Base-by-base conservation (phyloP, 2,888 invertebrate species). In the Gandaritis pyraliata region DNA sequence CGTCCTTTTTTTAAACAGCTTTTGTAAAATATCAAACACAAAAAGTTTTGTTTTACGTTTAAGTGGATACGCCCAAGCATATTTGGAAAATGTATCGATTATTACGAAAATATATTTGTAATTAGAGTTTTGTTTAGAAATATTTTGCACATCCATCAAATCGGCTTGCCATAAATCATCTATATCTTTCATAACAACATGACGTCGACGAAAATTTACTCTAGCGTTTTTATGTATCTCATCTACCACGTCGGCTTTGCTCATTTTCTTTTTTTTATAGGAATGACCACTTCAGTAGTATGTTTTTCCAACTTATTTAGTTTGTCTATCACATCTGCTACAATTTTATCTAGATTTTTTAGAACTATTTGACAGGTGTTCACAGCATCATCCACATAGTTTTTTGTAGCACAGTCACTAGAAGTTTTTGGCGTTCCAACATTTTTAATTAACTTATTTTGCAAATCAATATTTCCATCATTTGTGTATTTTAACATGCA, bases 11-110 rank as follows among this genome's bases (percentile, higher is more conserved):
- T 23, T 23, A 23, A 23, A 23, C 23, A 23, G 1, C 1, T 23
- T 23, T 23, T 23, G 23, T 23, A 23, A 23, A 23, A 23, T 23
- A 18, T 5, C 6, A 29, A 11, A 30, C 1, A 57, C 43, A 16
- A 23, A 15, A 33, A 49, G 43, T 53, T 57, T 53, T 10, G 47
- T 53, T 49, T 61, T 61, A 12, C 12, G 23, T 30, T 61, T 57
- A 0, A 61, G 11, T 1, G 61, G 49, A 16, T 10, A 12, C n/a
- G 30, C 1, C 61, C 57, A 61, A 38, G 45, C 57, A 53, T 45
- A 61, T 12, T 61, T 61, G 5, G 61, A 61, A 57, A 61, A 61
- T 23, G 52, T 15, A 50, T 61, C 61, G 12, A 61, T 61, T 10
- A 57, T 36, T 6, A 18, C 45, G 12, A 61, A 46, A 11, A 61